These are phyloP conservation scores for Lemur catta DNA, from an alignment of 2,797 vertebrate species.

Conservation along the genomic window DNA sequence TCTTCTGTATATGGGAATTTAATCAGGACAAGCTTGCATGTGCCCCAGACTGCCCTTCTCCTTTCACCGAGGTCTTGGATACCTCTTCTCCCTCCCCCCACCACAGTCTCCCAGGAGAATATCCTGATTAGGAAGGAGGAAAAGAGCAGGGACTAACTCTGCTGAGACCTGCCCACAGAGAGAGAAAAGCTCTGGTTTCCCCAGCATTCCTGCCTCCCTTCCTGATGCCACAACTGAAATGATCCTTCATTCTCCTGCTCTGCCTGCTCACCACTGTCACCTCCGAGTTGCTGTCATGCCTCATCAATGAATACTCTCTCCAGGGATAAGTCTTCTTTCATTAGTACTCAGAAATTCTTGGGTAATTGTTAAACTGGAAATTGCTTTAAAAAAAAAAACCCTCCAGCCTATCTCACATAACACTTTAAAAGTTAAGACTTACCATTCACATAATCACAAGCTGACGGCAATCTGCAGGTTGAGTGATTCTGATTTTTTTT, in stretches of 20 bases:
- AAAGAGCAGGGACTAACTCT: background rate
- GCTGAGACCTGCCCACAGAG: background rate
- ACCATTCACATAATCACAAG: conserved; percentile 70
- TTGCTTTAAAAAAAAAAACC: conserved; percentile 20
- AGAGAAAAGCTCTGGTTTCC: background rate
- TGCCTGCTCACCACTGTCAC: background rate
- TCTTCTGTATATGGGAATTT: background rate
- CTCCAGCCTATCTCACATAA: conserved; percentile 37
- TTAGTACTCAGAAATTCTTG: conserved; percentile 50
- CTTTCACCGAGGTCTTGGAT: background rate
- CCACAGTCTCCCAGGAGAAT: background rate
- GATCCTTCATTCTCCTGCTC: background rate
- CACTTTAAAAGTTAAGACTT: conserved; percentile 66
- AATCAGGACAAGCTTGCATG: background rate
- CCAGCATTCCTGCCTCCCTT: background rate
- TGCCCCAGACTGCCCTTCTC: background rate
- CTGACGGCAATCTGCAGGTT: conserved; percentile 71
- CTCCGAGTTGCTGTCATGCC: background rate
- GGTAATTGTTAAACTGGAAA: conserved; percentile 60
- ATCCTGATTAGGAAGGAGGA: background rate
- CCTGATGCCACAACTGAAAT: background rate
- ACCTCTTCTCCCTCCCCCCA: background rate
- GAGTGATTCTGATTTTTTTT: conserved; percentile 59
- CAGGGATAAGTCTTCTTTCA: conserved; percentile 49
- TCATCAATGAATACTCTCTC: conserved; percentile 17